These are phyloP conservation scores for Drosophila auraria DNA, from an alignment of 1,140 invertebrate genomes.

Conservation along the genomic window DNA sequence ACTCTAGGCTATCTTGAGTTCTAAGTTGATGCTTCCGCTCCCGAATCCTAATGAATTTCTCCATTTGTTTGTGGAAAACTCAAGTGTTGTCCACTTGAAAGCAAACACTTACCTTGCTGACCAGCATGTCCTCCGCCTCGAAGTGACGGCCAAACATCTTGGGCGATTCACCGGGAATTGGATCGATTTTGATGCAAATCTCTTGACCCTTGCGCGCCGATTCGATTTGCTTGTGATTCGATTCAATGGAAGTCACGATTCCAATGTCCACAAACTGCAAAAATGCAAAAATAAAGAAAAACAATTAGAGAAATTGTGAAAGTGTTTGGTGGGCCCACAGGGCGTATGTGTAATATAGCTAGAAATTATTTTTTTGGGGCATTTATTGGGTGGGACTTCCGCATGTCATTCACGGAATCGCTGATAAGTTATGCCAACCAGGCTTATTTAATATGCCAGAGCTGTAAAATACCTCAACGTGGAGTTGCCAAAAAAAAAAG, in stretches of 20 bases:
- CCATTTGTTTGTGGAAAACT: not conserved
- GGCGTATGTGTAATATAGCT: constrained; percentile 51
- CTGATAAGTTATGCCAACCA: constrained; percentile 39
- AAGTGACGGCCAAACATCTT: constrained; percentile 99
- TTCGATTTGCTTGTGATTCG: constrained; percentile 95
- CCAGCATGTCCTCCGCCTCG: constrained; percentile 96
- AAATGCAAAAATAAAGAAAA: constrained; percentile 44
- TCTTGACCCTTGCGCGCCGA: constrained; percentile 97
- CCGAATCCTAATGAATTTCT: constrained; percentile 30
- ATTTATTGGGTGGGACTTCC: constrained; percentile 29
- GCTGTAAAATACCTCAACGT: constrained; percentile 55
- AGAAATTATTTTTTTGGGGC: constrained; percentile 6
- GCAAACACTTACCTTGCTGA: constrained; percentile 95
- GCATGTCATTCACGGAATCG: constrained; percentile 46
- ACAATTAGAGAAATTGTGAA: constrained; percentile 33
- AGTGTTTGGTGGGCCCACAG: constrained; percentile 20
- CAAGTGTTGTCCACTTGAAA: constrained; percentile 12
- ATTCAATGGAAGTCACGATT: constrained; percentile 97
- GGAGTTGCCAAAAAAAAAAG: constrained; percentile 45
- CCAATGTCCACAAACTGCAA: constrained; percentile 97
- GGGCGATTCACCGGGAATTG: constrained; percentile 97
- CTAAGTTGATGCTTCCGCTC: constrained; percentile 48
- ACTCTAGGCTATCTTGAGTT: constrained; percentile 26
- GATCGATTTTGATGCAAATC: constrained; percentile 99
- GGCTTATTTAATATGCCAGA: constrained; percentile 47